These are phyloP conservation scores for Limosa lapponica DNA, from an alignment of 2,797 vertebrate species.

Conservation along the genomic window DNA sequence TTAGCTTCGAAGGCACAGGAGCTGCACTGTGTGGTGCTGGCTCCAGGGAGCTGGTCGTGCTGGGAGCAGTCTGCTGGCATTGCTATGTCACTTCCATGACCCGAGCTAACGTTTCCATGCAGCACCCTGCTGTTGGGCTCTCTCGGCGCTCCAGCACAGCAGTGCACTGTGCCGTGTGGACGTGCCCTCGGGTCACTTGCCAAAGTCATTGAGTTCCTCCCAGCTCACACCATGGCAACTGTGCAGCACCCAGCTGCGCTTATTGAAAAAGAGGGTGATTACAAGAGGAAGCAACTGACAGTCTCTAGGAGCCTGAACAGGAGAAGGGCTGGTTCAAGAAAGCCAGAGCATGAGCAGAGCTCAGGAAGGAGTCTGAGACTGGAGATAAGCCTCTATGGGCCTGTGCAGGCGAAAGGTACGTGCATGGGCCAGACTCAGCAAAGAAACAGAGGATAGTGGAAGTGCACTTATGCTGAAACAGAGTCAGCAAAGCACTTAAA, in stretches of 20 bases:
- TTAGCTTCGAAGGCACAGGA: not conserved
- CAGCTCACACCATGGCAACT: not conserved
- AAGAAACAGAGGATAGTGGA: not conserved
- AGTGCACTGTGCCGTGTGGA: not conserved
- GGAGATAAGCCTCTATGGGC: not conserved
- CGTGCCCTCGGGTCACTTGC: not conserved
- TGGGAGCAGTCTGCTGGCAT: conserved; percentile 1
- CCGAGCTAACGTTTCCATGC: not conserved
- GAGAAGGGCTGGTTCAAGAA: not conserved
- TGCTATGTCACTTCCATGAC: not conserved
- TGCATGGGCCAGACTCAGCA: not conserved
- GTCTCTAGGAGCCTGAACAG: not conserved
- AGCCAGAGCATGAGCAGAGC: not conserved
- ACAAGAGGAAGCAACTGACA: not conserved
- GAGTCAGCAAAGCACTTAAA: not conserved
- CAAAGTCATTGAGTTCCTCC: not conserved
- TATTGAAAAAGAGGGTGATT: not conserved
- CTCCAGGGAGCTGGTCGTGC: not conserved
- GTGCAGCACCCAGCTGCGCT: not conserved
- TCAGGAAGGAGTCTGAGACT: not conserved
- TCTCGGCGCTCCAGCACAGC: not conserved
- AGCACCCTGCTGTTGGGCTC: not conserved
- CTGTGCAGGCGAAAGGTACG: not conserved
- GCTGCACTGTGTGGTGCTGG: not conserved
- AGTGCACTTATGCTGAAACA: not conserved